Evolutionary conservation across 2,888 invertebrate species (phyloP).

Genomic region (Arctia plantaginis): DNA sequence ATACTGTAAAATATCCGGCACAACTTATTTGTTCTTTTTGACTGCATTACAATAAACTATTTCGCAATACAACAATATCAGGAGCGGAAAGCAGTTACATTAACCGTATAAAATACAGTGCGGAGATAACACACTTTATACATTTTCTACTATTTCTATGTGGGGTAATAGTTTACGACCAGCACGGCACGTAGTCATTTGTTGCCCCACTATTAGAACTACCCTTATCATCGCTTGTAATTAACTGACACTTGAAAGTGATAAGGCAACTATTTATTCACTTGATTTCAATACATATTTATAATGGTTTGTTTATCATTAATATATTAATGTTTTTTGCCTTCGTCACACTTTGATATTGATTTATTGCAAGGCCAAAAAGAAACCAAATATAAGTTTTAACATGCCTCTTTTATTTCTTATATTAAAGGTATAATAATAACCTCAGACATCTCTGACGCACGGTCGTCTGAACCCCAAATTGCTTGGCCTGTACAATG

Average conservation of each 20-base stretch:
- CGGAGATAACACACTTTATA: constrained; percentile 1
- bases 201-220: constrained; percentile 10
- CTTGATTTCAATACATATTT: constrained; percentile 4
- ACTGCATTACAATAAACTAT: neutral
- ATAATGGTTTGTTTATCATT: neutral
- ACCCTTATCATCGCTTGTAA: constrained; percentile 6
- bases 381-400: neutral
- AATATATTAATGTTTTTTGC: neutral
- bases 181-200: neutral
- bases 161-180: neutral
- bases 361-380: neutral
- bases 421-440: neutral
- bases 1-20: neutral
- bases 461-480: neutral
- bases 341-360: neutral
- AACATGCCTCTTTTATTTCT: neutral
- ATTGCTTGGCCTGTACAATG: neutral
- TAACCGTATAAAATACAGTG: constrained; percentile 6
- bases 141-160: constrained; percentile 4
- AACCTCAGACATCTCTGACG: too few relatives aligned
- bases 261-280: constrained; percentile 11
- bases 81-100: constrained; percentile 8
- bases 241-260: constrained; percentile 8
- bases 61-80: constrained; percentile 4
- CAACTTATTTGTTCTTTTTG: neutral